These are phyloP conservation scores for Andinoacara biseriatus DNA, from an alignment of 2,113 vertebrate species.

Conservation along the genomic window DNA sequence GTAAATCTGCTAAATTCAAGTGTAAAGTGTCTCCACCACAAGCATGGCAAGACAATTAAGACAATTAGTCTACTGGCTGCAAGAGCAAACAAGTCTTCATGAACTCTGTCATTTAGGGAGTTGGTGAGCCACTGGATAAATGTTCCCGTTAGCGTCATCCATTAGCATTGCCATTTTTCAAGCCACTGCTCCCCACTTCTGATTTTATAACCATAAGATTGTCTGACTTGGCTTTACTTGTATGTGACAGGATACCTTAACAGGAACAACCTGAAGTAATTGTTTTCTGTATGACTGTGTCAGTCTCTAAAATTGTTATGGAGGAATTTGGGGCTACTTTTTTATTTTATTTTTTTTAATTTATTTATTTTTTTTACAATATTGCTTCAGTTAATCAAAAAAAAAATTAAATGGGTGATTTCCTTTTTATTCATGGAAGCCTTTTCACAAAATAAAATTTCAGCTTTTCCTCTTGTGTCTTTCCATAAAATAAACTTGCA, in stretches of 20 bases:
- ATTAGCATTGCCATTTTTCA: neutral
- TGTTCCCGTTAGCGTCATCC: neutral
- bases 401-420: neutral
- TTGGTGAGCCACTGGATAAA: neutral
- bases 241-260: too few relatives aligned
- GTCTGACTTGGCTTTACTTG: neutral
- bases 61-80: too few relatives aligned
- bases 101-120: neutral
- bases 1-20: too few relatives aligned
- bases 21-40: too few relatives aligned
- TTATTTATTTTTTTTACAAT: too few relatives aligned
- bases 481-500: neutral
- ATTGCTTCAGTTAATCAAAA: too few relatives aligned
- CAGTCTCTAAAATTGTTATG: too few relatives aligned
- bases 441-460: neutral
- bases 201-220: neutral
- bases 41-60: too few relatives aligned
- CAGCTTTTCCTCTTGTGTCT: neutral
- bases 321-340: too few relatives aligned
- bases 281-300: too few relatives aligned
- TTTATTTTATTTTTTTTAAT: too few relatives aligned
- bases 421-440: neutral
- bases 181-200: neutral
- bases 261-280: too few relatives aligned
- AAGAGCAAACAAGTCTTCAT: fast-evolving